These are phyloP conservation scores for Caenorhabditis sp. DNA, from an alignment of 2,888 invertebrate species.

Conservation along the genomic window DNA sequence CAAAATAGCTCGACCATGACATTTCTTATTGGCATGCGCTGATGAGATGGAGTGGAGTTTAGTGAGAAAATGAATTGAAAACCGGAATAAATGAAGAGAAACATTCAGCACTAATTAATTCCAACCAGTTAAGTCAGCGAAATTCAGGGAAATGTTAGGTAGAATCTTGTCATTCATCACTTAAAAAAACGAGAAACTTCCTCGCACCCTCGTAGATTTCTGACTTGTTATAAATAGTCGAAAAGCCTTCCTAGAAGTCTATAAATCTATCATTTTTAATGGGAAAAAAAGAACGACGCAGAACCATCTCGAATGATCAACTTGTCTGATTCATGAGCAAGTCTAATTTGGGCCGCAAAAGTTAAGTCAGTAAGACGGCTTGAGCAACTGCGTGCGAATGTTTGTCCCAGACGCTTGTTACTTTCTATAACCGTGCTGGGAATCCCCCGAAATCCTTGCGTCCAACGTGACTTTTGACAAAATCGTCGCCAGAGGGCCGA, in stretches of 20 bases:
- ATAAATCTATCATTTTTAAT: constrained; percentile 46
- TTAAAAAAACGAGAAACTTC: too few species aligned
- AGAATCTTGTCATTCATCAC: too few species aligned
- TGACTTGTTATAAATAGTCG: not conserved
- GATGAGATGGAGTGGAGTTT: not conserved
- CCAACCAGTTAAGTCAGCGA: constrained; percentile 22
- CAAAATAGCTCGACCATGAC: constrained; percentile 27
- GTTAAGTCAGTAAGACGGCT: constrained; percentile 3
- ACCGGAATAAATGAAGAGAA: not conserved
- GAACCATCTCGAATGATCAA: constrained; percentile 13
- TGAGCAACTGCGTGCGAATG: constrained; percentile 19
- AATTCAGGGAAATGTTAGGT: constrained; percentile 11
- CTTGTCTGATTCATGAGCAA: constrained; percentile 10
- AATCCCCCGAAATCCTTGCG: not conserved
- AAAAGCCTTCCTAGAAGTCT: not conserved
- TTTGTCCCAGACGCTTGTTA: constrained; percentile 3
- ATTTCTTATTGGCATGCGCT: not conserved
- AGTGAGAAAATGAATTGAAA: not conserved
- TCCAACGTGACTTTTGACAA: constrained; percentile 12
- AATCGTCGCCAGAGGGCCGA: constrained; percentile 33
- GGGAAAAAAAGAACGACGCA: not conserved
- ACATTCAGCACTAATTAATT: constrained; percentile 45
- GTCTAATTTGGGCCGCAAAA: not conserved
- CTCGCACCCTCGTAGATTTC: too few species aligned
- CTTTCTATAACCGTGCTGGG: constrained; percentile 11